phyloP scores from a whole-genome alignment of 2,797 vertebrate genomes.

The Falco biarmicus region DNA sequence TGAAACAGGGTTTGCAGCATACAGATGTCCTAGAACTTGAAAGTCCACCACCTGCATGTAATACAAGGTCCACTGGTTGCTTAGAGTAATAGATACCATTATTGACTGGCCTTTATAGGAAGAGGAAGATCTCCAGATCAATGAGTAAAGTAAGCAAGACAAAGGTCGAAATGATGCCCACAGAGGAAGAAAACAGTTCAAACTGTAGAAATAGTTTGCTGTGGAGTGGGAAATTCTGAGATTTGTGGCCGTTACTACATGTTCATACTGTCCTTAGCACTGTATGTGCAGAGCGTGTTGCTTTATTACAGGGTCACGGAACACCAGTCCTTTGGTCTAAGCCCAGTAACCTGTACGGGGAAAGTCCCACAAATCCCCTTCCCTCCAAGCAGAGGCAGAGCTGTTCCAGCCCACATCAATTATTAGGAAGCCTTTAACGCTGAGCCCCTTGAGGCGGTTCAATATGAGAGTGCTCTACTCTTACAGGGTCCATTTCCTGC shows the following conservation, averaged over 20 bases:
- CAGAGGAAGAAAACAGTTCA: neutral
- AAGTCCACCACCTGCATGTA: neutral
- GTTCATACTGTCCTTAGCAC: neutral
- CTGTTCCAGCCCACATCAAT: neutral
- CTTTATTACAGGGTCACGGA: neutral
- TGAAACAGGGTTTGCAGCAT: neutral
- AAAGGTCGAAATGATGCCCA: neutral
- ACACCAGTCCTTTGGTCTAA: neutral
- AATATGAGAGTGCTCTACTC: conserved; percentile 15
- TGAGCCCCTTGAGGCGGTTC: conserved; percentile 18
- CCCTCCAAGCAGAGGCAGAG: neutral
- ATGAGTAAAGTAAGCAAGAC: neutral
- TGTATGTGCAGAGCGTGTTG: neutral
- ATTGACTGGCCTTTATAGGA: neutral
- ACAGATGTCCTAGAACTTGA: fast-evolving
- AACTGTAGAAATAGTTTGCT: neutral
- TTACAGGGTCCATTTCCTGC: conserved; percentile 54
- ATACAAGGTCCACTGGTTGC: neutral
- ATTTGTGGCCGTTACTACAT: neutral
- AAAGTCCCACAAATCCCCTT: conserved; percentile 39
- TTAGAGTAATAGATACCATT: neutral
- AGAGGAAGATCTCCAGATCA: neutral
- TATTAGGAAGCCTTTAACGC: conserved; percentile 4
- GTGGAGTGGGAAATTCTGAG: neutral
- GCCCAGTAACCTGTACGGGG: neutral